Base-by-base conservation (phyloP, 2,797 vertebrate genomes). In the Acanthurus leucopareius region DNA sequence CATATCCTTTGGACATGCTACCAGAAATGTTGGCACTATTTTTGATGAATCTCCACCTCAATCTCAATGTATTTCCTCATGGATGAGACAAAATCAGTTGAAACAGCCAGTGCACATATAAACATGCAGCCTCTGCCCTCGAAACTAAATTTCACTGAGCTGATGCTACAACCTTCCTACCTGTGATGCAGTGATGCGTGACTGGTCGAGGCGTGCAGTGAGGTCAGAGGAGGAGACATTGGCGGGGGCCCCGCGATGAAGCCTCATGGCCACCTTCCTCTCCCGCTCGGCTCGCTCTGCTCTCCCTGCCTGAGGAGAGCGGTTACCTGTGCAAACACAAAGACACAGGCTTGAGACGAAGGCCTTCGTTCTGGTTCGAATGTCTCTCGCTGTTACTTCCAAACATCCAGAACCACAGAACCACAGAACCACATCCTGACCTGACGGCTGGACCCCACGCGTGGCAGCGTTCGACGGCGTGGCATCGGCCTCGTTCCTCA, bases 191-290 rank as follows among this genome's bases (percentile, higher is more conserved):
- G 97, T 97, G 91, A 99, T 97, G 89, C 97, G 96, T 71, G 97
- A 97, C 81, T 97, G 97, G 93, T 98, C 97, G 86, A 97, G 98
- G 77, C 97, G 95, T 77, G 96, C 97, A 77, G 97, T 97, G 93
- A 98, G 97, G 92, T 99, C 97, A 64, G 98, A 99, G 53, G 98
- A 98, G 0, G 97, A 98, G 71, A 97, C 96, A 0, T 99, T 99
- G 92, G 98, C 97, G 1, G 98, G 97, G 15, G 97, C 97, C 48
- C 97, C 98, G 42, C 97, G 94, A 93, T 99, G 98, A 83, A 99
- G 97, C 84, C 98, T 94, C 97, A 99, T 97, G 95, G 97, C 98
- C 90, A 99, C 98, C 90, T 99, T 99, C 92, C 98, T 96, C 93
- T 99, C 98, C 83, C 98, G 95, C 94, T 99, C 98, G 11, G 97